Percentiles rank a stretch among this genome's conserved stretches.
These are phyloP conservation scores for Andrena marginata DNA, from an alignment of 2,888 invertebrate genomes.

Conservation along the genomic window DNA sequence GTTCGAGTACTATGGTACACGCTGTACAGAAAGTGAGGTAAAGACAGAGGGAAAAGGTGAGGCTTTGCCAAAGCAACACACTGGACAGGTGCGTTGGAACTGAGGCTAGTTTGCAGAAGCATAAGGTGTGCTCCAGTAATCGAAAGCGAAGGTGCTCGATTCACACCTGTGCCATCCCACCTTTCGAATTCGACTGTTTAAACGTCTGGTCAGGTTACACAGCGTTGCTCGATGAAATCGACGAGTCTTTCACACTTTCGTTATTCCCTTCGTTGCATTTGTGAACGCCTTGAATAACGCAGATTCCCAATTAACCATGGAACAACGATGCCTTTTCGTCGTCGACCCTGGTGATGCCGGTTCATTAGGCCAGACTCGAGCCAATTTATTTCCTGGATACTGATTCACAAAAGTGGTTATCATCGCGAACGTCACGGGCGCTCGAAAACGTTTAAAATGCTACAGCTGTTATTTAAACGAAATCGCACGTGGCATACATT, in stretches of 20 bases:
- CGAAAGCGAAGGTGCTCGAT: not conserved
- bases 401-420: constrained; percentile 17
- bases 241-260: constrained; percentile 22
- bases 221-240: constrained; percentile 6
- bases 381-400: constrained; percentile 30
- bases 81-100: constrained; percentile 2
- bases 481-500: constrained; percentile 37
- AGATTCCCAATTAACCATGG: not conserved
- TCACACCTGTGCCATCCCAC: constrained; percentile 38
- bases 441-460: constrained; percentile 10
- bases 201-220: constrained; percentile 25
- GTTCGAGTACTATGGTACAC: not conserved
- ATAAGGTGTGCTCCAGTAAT: not conserved
- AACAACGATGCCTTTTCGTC: not conserved
- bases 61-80: not conserved
- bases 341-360: constrained; percentile 29
- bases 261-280: too few species aligned
- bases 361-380: constrained; percentile 14
- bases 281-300: too few species aligned
- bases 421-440: not conserved
- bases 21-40: not conserved
- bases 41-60: not conserved
- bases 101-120: not conserved
- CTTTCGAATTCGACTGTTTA: constrained; percentile 35
- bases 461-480: constrained; percentile 28